These are phyloP conservation scores for Oceanites oceanicus DNA, from an alignment of 2,113 vertebrate genomes.

Conservation along the genomic window DNA sequence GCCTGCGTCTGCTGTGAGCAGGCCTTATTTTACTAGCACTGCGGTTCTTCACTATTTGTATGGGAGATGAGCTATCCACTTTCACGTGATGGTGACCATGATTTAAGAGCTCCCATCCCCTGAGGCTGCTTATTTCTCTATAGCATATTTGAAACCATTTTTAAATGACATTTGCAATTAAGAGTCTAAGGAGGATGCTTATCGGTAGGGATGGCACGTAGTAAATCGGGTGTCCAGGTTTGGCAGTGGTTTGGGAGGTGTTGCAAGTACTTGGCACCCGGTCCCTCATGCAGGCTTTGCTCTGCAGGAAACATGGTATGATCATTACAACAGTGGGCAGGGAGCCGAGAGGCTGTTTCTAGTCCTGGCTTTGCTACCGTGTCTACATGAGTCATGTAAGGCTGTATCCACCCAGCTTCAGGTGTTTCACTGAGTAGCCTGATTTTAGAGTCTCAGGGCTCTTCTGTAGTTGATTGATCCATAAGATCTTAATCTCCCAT, in stretches of 20 bases:
- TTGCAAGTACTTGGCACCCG: accelerated
- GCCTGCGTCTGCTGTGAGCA: not conserved
- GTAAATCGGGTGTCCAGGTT: not conserved
- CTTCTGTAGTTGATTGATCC: not conserved
- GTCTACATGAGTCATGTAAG: not conserved
- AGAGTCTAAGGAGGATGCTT: not conserved
- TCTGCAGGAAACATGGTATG: not conserved
- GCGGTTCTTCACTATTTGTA: accelerated
- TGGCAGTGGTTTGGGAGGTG: not conserved
- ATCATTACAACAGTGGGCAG: not conserved
- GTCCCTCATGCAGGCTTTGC: not conserved
- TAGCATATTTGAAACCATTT: not conserved
- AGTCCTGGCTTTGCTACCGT: not conserved
- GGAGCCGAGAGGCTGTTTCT: not conserved
- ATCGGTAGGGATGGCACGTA: accelerated
- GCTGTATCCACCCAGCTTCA: not conserved
- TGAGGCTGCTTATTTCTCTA: not conserved
- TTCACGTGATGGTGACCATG: not conserved
- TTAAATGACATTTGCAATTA: not conserved
- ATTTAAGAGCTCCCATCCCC: not conserved
- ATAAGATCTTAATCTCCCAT: not conserved
- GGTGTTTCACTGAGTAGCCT: not conserved
- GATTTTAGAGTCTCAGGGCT: not conserved
- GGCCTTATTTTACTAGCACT: not conserved
- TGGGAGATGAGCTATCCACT: not conserved